Percentiles rank a stretch among this genome's conserved stretches.
Evolutionary conservation across 2,113 vertebrate genomes (phyloP).

Genomic region (Pelecanoides urinatrix): DNA sequence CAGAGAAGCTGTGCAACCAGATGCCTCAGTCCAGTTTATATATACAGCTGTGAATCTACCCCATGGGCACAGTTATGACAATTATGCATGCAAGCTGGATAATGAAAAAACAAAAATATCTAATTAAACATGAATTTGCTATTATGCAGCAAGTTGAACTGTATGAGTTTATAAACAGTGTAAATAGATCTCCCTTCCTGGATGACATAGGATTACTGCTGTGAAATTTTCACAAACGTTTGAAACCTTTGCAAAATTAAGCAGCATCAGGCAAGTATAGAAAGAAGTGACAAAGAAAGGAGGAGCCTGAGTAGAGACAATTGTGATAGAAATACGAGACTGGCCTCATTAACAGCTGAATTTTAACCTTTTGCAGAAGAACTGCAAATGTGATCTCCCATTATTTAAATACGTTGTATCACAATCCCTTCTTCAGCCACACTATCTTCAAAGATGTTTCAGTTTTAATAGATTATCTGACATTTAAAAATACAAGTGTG

Average conservation of each 20-base stretch:
- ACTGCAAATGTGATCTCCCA: neutral
- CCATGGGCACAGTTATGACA: neutral
- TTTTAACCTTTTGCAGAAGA: neutral
- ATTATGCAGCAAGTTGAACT: neutral
- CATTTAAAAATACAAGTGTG: neutral
- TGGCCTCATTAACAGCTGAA: neutral
- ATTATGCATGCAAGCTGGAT: neutral
- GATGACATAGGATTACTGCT: neutral
- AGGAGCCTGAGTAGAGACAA: neutral
- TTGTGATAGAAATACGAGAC: fast-evolving
- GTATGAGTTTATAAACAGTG: neutral
- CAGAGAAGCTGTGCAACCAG: neutral
- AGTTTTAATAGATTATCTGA: neutral
- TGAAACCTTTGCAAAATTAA: neutral
- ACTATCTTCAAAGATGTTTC: neutral
- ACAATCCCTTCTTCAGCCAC: neutral
- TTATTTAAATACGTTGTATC: neutral
- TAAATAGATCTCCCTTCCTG: neutral
- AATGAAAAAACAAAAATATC: neutral
- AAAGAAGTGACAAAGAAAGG: neutral
- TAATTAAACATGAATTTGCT: neutral
- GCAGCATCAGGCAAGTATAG: neutral
- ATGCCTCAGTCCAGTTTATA: neutral
- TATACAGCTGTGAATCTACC: neutral
- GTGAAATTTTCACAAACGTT: neutral